Percentiles rank a stretch among this genome's conserved stretches.
phyloP scores from a whole-genome alignment of 1,140 invertebrate genomes.

The Caenorhabditis inopinata region DNA sequence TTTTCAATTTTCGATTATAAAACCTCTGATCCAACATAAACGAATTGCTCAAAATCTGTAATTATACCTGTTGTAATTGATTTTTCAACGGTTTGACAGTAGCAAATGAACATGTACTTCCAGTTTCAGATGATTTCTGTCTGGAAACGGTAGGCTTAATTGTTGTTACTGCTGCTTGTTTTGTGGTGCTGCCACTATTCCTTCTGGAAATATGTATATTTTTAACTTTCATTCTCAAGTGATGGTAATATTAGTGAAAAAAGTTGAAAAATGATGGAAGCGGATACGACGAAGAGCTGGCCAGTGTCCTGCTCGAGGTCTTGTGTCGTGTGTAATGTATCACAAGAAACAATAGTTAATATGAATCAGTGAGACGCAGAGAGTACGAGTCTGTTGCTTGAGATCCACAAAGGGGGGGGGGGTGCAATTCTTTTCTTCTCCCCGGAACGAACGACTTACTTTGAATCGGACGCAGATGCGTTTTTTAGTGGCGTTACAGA shows the following conservation, averaged over 20 bases:
- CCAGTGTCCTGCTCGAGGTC: not conserved
- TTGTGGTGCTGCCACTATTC: not conserved
- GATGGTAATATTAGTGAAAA: constrained; percentile 27
- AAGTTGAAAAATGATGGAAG: constrained; percentile 17
- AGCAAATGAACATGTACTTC: not conserved
- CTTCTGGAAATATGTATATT: constrained; percentile 13
- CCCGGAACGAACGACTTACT: constrained; percentile 27
- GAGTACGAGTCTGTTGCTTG: not conserved
- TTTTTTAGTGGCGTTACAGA: not conserved
- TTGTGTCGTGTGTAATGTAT: constrained; percentile 29
- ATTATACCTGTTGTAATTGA: not conserved
- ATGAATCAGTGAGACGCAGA: not conserved
- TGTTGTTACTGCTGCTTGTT: not conserved
- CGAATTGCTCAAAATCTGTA: too few species aligned
- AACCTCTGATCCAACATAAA: too few species aligned
- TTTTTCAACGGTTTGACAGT: not conserved
- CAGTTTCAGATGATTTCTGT: constrained; percentile 24
- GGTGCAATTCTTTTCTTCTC: too few species aligned
- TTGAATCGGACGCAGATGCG: constrained; percentile 32
- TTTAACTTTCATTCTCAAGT: not conserved
- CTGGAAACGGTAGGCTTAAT: not conserved
- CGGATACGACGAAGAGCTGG: not conserved
- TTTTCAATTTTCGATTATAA: too few species aligned
- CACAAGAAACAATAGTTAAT: not conserved
- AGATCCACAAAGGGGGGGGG: too few species aligned